phyloP scores from a whole-genome alignment of 1,140 invertebrate genomes.

The Trachymyrmex septentrionalis region DNA sequence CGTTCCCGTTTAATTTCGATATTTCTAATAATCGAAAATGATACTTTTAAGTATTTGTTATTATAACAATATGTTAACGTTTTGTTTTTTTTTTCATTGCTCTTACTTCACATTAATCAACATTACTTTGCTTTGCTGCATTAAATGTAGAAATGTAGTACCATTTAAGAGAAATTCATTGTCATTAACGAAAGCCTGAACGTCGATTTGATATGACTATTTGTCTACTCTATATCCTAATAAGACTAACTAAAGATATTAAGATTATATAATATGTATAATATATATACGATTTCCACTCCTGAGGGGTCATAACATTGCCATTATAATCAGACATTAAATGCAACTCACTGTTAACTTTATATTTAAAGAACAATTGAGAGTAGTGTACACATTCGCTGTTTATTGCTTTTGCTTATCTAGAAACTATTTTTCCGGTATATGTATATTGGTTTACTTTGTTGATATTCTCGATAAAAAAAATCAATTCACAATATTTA shows the following conservation, averaged over 20 bases:
- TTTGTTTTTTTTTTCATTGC: conserved; percentile 30
- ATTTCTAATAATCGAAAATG: conserved; percentile 26
- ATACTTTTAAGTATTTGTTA: conserved; percentile 61
- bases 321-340: conserved; percentile 65
- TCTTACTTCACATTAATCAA: conserved; percentile 39
- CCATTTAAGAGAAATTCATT: conserved; percentile 29
- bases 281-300: conserved; percentile 84
- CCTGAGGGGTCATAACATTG: conserved; percentile 83
- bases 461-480: conserved; percentile 3
- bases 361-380: conserved; percentile 38
- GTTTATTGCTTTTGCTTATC: conserved; percentile 78
- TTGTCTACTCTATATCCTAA: conserved; percentile 9
- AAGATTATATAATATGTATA: conserved; percentile 19
- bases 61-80: conserved; percentile 34
- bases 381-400: conserved; percentile 44
- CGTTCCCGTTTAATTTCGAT: conserved; percentile 61
- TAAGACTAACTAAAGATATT: conserved; percentile 37
- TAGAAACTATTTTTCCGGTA: conserved; percentile 71
- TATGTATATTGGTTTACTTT: conserved; percentile 35
- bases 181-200: conserved; percentile 63
- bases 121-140: conserved; percentile 51
- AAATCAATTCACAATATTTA: background rate
- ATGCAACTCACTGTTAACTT: conserved; percentile 16
- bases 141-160: conserved; percentile 22
- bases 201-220: conserved; percentile 35